Percentiles rank a stretch among this genome's conserved stretches.
Evolutionary conservation across 30 jellyfish, hydroid and myxozoan genomes (phyloP).

Genomic region (Cassiopea xamachana): DNA sequence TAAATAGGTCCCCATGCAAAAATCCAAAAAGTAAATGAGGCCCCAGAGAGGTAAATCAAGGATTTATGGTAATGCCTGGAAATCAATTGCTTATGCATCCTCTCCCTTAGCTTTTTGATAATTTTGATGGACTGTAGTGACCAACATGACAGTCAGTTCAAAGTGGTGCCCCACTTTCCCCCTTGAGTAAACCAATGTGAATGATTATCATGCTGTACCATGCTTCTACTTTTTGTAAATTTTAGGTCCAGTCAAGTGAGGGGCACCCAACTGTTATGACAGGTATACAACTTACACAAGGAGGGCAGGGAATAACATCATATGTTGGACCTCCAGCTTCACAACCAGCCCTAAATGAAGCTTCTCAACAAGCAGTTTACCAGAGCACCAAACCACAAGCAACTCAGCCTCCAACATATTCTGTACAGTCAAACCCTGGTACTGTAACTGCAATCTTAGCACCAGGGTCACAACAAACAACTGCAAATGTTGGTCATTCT

Average conservation of each 20-base stretch:
- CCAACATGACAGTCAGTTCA: too few relatives aligned
- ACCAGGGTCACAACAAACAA: slow-evolving; percentile 46
- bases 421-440: slow-evolving; percentile 85
- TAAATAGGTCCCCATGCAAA: too few relatives aligned
- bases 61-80: too few relatives aligned
- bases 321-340: slow-evolving; percentile 79
- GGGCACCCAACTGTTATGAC: slow-evolving; percentile 33
- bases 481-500: slow-evolving; percentile 48
- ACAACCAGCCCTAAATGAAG: slow-evolving; percentile 24
- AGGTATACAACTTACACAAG: slow-evolving; percentile 59
- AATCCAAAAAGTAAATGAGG: too few relatives aligned
- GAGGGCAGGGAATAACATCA: slow-evolving; percentile 76
- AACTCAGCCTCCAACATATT: slow-evolving; percentile 46
- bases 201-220: neutral
- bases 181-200: too few relatives aligned
- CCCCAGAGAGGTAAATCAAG: too few relatives aligned
- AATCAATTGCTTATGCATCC: too few relatives aligned
- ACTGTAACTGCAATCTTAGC: slow-evolving; percentile 76
- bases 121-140: too few relatives aligned
- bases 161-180: too few relatives aligned
- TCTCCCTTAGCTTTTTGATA: too few relatives aligned
- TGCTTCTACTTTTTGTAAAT: neutral
- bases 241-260: slow-evolving; percentile 44
- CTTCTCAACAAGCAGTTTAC: slow-evolving; percentile 5
- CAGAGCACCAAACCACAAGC: slow-evolving; percentile 39